A percentile compares a stretch with the other conserved stretches of the same genome.
phyloP scores from a whole-genome alignment of 1,140 invertebrate genomes.

The Araneus ventricosus region DNA sequence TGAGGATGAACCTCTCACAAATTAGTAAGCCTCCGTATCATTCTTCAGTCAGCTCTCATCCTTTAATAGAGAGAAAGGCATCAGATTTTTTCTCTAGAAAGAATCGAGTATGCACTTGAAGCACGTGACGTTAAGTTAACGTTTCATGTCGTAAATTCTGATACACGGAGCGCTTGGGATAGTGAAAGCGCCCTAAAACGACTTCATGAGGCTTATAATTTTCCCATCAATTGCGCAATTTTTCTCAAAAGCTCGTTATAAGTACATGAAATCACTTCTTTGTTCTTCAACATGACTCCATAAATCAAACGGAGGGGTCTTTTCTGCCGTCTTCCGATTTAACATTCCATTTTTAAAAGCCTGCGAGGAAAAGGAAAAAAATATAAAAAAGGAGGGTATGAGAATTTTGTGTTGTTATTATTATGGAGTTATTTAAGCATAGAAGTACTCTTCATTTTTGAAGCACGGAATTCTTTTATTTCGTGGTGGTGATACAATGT shows the following conservation, averaged over 20 bases:
- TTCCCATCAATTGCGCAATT: constrained; percentile 70
- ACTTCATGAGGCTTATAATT: constrained; percentile 70
- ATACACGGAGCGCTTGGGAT: constrained; percentile 28
- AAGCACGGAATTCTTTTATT: too few species aligned
- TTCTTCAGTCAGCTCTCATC: constrained; percentile 7
- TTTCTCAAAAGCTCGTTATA: constrained; percentile 71
- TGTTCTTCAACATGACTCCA: constrained; percentile 64
- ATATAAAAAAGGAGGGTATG: background rate
- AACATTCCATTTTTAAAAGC: constrained; percentile 58
- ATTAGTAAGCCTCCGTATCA: constrained; percentile 22
- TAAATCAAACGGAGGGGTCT: constrained; percentile 63
- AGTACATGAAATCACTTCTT: constrained; percentile 73
- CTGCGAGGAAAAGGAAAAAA: background rate
- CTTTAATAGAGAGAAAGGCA: background rate
- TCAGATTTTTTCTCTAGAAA: background rate
- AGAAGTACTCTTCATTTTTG: background rate
- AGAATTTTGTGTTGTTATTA: background rate
- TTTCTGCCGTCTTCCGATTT: constrained; percentile 50
- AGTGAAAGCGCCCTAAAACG: constrained; percentile 41
- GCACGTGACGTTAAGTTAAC: constrained; percentile 28
- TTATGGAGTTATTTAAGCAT: background rate
- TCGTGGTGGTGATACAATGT: too few species aligned
- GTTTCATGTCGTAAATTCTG: constrained; percentile 48
- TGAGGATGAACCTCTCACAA: background rate
- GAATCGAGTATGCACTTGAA: constrained; percentile 23